A percentile compares a stretch with the other conserved stretches of the same genome.
Evolutionary conservation across 1,140 invertebrate genomes (phyloP).

Genomic region (Cotesia vestalis): DNA sequence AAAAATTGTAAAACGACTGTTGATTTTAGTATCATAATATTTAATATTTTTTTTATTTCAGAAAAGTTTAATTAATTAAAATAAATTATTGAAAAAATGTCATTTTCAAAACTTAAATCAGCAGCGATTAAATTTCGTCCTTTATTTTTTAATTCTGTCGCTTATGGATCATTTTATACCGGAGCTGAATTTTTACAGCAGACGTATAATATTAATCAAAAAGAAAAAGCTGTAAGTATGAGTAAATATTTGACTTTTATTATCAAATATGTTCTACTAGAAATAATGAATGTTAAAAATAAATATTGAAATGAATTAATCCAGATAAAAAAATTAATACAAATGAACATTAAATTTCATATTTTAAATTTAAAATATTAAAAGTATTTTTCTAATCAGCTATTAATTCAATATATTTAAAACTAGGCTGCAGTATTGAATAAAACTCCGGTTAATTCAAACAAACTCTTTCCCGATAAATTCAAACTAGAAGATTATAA

Average conservation of each 20-base stretch:
- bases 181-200: slow-evolving; percentile 83
- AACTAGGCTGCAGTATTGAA: too few species aligned
- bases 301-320: neutral
- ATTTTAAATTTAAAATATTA: too few species aligned
- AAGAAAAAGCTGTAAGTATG: slow-evolving; percentile 10
- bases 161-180: slow-evolving; percentile 81
- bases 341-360: too few species aligned
- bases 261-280: neutral
- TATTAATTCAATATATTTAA: too few species aligned
- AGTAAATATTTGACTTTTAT: too few species aligned
- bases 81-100: slow-evolving; percentile 24
- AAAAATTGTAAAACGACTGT: neutral
- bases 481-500: slow-evolving; percentile 46
- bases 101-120: slow-evolving; percentile 19
- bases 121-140: slow-evolving; percentile 66
- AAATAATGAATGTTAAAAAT: slow-evolving; percentile 8
- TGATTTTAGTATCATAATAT: neutral
- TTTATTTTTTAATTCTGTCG: slow-evolving; percentile 75
- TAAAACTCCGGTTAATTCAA: too few species aligned
- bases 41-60: neutral
- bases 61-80: neutral
- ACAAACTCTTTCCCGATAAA: too few species aligned
- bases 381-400: too few species aligned
- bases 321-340: too few species aligned
- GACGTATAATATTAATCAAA: slow-evolving; percentile 70